phyloP scores from a whole-genome alignment of 2,888 invertebrate species.

The Catocala sponsa region DNA sequence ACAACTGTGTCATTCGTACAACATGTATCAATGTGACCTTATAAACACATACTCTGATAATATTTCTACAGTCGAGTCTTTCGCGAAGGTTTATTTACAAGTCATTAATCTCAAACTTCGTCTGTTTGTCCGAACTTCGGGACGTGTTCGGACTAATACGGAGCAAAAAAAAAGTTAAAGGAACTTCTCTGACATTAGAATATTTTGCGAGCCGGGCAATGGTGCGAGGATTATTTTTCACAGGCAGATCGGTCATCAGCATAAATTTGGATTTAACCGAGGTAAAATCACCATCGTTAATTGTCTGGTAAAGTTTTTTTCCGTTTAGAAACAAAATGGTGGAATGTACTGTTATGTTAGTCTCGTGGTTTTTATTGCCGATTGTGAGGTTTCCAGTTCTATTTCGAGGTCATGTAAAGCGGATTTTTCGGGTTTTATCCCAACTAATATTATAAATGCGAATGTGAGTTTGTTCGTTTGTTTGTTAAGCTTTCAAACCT shows the following conservation, averaged over 20 bases:
- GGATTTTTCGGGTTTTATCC: too few species aligned
- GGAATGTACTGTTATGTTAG: too few species aligned
- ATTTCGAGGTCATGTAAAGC: too few species aligned
- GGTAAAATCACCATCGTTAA: constrained; percentile 29
- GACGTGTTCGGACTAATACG: constrained; percentile 35
- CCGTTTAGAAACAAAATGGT: neutral
- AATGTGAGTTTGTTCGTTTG: too few species aligned
- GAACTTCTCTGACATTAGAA: constrained; percentile 38
- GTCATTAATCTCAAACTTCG: constrained; percentile 49
- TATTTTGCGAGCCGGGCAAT: constrained; percentile 20
- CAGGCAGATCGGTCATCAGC: constrained; percentile 42
- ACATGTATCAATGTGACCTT: too few species aligned
- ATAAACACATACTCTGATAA: too few species aligned
- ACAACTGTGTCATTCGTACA: too few species aligned
- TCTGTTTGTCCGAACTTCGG: constrained; percentile 38
- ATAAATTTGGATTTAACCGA: constrained; percentile 45
- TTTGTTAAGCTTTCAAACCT: too few species aligned
- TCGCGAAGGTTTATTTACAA: neutral
- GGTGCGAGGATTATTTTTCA: constrained; percentile 12
- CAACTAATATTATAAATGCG: too few species aligned
- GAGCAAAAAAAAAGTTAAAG: constrained; percentile 22
- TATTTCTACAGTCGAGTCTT: too few species aligned
- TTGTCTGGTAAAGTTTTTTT: constrained; percentile 23
- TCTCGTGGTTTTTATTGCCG: too few species aligned
- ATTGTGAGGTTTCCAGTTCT: too few species aligned